Percentiles rank a stretch among this genome's conserved stretches.
Conservation (phyloP, 2,113 vertebrate genomes). For the Marcusenius ussheri region DNA sequence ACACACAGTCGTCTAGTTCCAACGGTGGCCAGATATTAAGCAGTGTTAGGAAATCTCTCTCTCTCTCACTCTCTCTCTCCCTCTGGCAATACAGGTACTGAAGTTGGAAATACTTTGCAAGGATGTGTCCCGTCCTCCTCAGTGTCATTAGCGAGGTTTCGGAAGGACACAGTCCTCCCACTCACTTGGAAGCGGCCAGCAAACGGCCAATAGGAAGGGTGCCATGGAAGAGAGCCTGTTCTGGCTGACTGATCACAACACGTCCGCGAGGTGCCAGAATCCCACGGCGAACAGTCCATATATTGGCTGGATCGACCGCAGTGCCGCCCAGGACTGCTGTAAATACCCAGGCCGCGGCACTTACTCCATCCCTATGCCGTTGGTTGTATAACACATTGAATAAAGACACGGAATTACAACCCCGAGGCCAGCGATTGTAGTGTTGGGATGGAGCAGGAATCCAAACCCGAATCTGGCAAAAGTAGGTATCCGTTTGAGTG, state of each 20-base stretch:
- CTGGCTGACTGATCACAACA: neutral
- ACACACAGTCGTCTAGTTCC: neutral
- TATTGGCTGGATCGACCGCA: neutral
- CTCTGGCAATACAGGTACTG: neutral
- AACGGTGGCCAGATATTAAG: neutral
- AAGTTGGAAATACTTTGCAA: neutral
- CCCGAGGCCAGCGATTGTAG: neutral
- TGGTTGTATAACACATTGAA: neutral
- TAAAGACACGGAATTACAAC: neutral
- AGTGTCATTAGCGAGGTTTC: neutral
- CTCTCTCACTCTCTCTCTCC: neutral
- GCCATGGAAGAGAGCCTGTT: neutral
- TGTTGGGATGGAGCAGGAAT: neutral
- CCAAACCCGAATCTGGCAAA: neutral
- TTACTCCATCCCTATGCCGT: neutral
- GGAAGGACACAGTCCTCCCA: neutral
- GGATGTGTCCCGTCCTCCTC: neutral
- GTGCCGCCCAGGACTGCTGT: neutral
- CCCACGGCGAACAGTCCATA: neutral
- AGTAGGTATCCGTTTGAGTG: neutral
- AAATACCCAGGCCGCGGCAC: neutral
- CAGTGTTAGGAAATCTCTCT: neutral
- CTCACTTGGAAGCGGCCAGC: neutral
- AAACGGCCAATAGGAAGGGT: neutral
- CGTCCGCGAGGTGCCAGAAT: neutral